phyloP scores from a whole-genome alignment of 2,113 vertebrate genomes.

The Menura novaehollandiae region DNA sequence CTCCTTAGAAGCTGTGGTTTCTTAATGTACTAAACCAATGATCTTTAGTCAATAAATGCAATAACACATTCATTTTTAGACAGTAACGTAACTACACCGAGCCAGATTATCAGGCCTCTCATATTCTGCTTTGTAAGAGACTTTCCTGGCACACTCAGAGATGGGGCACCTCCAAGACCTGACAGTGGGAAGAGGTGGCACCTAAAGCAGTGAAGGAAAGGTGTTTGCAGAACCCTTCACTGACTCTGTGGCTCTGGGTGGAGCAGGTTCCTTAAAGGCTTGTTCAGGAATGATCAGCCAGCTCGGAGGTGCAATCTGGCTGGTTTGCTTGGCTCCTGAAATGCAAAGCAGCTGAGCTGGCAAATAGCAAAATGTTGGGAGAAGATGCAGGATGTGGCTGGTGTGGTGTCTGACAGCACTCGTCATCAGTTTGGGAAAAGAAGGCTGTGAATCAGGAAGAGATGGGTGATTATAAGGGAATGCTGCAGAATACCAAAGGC shows the following conservation, averaged over 20 bases:
- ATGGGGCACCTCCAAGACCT: background rate
- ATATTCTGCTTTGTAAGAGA: background rate
- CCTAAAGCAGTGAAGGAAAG: background rate
- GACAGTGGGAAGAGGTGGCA: background rate
- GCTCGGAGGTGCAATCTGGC: background rate
- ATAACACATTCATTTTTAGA: background rate
- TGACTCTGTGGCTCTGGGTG: background rate
- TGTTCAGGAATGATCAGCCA: background rate
- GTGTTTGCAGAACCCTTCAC: background rate
- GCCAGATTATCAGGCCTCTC: background rate
- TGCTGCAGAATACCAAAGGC: background rate
- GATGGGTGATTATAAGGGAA: background rate
- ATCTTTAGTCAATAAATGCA: conserved; percentile 1
- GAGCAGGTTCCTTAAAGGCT: background rate
- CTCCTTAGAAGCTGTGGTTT: background rate
- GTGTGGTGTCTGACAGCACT: background rate
- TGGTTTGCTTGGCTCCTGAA: background rate
- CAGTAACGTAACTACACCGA: background rate
- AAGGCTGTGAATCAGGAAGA: background rate
- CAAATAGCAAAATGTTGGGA: background rate
- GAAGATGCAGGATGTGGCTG: background rate
- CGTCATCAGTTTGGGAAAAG: background rate
- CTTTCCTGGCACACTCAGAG: background rate
- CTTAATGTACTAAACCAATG: conserved; percentile 31
- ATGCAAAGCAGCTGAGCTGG: background rate